Percentiles rank a stretch among this genome's conserved stretches.
Evolutionary conservation across 2,888 invertebrate genomes (phyloP).

Genomic region (Metallyticus violacea): DNA sequence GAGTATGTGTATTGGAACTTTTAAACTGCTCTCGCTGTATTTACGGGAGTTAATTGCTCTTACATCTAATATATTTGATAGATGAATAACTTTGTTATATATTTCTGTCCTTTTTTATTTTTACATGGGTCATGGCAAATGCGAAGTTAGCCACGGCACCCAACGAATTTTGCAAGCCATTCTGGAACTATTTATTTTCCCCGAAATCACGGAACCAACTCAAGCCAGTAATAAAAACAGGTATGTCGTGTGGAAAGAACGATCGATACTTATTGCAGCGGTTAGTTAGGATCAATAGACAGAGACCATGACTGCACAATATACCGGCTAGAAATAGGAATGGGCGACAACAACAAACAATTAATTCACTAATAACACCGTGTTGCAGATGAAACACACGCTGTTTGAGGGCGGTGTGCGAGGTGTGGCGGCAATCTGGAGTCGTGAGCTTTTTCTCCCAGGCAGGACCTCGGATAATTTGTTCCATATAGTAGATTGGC

Average conservation of each 20-base stretch:
- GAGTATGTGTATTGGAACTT: too few relatives aligned
- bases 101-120: too few relatives aligned
- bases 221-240: neutral
- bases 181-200: too few relatives aligned
- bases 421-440: conserved; percentile 74
- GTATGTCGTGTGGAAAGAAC: neutral
- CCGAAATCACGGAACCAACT: too few relatives aligned
- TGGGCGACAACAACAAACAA: neutral
- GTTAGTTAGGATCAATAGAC: neutral
- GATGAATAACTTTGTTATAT: too few relatives aligned
- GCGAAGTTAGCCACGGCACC: too few relatives aligned
- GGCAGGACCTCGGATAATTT: conserved; percentile 59
- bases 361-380: neutral
- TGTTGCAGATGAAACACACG: conserved; percentile 64
- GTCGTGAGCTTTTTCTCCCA: conserved; percentile 55
- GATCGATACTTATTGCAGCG: neutral
- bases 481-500: conserved; percentile 80
- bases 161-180: neutral
- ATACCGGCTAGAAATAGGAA: too few relatives aligned
- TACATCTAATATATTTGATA: too few relatives aligned
- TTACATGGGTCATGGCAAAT: too few relatives aligned
- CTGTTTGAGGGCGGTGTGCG: conserved; percentile 84
- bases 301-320: neutral
- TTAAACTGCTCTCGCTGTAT: too few relatives aligned
- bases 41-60: too few relatives aligned